phyloP scores from a whole-genome alignment of 2,888 invertebrate genomes.

The Theretra japonica region DNA sequence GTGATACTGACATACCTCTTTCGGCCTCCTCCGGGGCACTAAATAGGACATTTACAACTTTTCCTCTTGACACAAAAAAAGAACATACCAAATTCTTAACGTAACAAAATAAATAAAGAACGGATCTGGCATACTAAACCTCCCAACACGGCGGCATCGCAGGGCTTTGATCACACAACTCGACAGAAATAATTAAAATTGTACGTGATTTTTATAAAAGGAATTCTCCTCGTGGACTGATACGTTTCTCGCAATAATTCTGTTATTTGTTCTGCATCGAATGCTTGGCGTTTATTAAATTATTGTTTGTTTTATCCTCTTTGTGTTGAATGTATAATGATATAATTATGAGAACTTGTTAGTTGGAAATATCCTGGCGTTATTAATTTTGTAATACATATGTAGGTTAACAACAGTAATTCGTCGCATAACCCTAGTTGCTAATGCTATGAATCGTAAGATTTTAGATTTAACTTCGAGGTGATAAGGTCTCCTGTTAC shows the following conservation, averaged over 20 bases:
- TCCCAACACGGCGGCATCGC: not conserved
- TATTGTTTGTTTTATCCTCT: slow-evolving; percentile 6
- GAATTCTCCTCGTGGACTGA: slow-evolving; percentile 29
- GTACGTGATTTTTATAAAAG: slow-evolving; percentile 50
- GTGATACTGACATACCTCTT: too few species aligned
- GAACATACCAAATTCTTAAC: not conserved
- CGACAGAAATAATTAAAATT: slow-evolving; percentile 50
- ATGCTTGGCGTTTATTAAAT: slow-evolving; percentile 6
- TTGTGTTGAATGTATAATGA: not conserved
- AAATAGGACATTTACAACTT: too few species aligned
- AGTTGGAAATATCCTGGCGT: too few species aligned
- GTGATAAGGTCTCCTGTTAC: too few species aligned
- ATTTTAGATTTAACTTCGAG: too few species aligned
- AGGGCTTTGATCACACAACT: slow-evolving; percentile 27
- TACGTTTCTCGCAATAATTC: slow-evolving; percentile 24
- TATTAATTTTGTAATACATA: too few species aligned
- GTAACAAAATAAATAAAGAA: not conserved
- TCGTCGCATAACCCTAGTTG: too few species aligned
- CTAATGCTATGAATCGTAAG: too few species aligned
- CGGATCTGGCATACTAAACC: slow-evolving; percentile 4
- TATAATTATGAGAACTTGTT: too few species aligned
- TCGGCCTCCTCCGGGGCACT: too few species aligned
- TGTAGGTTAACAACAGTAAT: too few species aligned
- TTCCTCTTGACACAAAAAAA: too few species aligned
- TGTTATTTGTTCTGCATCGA: slow-evolving; percentile 23